phyloP scores from a whole-genome alignment of 2,888 invertebrate genomes.

The Ennomos quercinarius region DNA sequence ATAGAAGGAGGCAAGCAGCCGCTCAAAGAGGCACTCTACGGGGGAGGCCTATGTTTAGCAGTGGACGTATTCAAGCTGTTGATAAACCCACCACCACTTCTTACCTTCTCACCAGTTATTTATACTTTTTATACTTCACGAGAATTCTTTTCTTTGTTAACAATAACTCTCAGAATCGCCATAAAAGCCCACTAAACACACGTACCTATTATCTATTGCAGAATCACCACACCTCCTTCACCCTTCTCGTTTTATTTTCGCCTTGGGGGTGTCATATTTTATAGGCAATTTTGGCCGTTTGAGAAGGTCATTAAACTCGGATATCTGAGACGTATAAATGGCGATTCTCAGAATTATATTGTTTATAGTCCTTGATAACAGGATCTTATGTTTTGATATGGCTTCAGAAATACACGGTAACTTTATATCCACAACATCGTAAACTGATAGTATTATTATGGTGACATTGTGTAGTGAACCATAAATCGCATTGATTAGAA shows the following conservation, averaged over 20 bases:
- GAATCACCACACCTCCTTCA: constrained; percentile 9
- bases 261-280: constrained; percentile 47
- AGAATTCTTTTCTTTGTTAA: not conserved
- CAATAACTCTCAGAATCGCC: not conserved
- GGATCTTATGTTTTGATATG: not conserved
- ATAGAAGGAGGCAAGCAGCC: too few relatives aligned
- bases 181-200: not conserved
- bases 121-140: too few relatives aligned
- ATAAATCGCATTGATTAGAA: too few relatives aligned
- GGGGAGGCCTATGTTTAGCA: too few relatives aligned
- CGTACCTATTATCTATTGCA: constrained; percentile 5
- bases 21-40: too few relatives aligned
- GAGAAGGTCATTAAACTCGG: constrained; percentile 45
- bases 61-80: too few relatives aligned
- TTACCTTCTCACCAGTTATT: too few relatives aligned
- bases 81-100: too few relatives aligned
- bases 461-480: too few relatives aligned
- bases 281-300: constrained; percentile 47
- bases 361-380: constrained; percentile 24
- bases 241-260: constrained; percentile 23
- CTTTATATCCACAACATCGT: too few relatives aligned
- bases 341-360: constrained; percentile 21
- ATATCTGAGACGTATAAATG: constrained; percentile 39
- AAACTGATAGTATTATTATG: too few relatives aligned
- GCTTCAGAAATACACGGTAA: not conserved